phyloP scores from a whole-genome alignment of 2,113 vertebrate species.

The Coturnix japonica region DNA sequence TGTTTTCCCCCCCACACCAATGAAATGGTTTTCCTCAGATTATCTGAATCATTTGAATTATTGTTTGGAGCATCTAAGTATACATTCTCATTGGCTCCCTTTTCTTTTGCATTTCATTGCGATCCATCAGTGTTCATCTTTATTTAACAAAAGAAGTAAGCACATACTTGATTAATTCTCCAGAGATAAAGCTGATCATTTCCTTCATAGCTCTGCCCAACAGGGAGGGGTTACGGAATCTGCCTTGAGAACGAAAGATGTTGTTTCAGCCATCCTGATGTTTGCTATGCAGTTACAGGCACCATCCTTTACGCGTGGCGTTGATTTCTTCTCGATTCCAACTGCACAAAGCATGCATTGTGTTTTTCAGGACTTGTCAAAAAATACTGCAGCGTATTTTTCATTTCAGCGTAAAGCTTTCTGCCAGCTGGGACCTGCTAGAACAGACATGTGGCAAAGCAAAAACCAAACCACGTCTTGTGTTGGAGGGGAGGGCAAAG shows the following conservation, averaged over 20 bases:
- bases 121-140: background rate
- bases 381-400: background rate
- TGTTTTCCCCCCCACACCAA: slow-evolving; percentile 36
- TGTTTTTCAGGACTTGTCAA: slow-evolving; percentile 32
- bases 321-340: slow-evolving; percentile 12
- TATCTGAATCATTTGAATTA: slow-evolving; percentile 12
- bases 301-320: background rate
- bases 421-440: background rate
- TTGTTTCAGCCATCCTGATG: background rate
- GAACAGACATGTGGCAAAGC: background rate
- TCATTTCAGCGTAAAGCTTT: background rate
- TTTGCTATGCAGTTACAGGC: background rate
- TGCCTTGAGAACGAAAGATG: background rate
- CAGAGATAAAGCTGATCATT: background rate
- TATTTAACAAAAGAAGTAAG: background rate
- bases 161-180: slow-evolving; percentile 16
- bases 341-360: background rate
- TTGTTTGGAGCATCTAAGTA: slow-evolving; percentile 33
- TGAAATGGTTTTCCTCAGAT: slow-evolving; percentile 14
- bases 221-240: slow-evolving; percentile 23
- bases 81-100: slow-evolving; percentile 47
- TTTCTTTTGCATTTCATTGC: background rate
- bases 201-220: background rate
- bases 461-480: background rate
- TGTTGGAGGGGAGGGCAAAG: background rate